Percentiles rank a stretch among this genome's conserved stretches.
phyloP scores from a whole-genome alignment of 2,888 invertebrate species.

The Pecten maximus region DNA sequence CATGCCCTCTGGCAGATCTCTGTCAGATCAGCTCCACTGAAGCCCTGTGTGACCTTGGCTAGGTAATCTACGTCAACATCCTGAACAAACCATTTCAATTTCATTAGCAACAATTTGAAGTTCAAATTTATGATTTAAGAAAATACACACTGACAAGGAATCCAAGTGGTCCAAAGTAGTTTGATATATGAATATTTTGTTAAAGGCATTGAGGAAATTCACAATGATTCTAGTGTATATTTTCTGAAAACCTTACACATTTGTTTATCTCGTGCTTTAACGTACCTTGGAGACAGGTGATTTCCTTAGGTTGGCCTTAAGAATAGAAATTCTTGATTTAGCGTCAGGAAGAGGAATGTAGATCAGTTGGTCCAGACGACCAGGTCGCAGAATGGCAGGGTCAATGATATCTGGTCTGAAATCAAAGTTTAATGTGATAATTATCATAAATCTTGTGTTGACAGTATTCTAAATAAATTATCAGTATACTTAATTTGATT shows the following conservation, averaged over 20 bases:
- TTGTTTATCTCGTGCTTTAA: background rate
- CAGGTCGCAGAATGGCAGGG: slow-evolving; percentile 98
- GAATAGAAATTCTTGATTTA: slow-evolving; percentile 97
- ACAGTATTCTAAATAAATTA: background rate
- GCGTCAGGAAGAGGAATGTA: slow-evolving; percentile 99
- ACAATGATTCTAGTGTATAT: background rate
- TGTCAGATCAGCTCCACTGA: slow-evolving; percentile 99
- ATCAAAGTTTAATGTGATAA: slow-evolving; percentile 40
- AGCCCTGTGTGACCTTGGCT: slow-evolving; percentile 91
- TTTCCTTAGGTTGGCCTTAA: slow-evolving; percentile 97
- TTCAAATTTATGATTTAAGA: too few relatives aligned
- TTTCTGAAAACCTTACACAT: background rate
- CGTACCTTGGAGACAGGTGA: slow-evolving; percentile 93
- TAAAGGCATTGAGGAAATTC: background rate
- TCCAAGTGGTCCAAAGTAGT: too few relatives aligned
- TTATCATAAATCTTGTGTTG: too few relatives aligned
- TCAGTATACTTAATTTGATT: background rate
- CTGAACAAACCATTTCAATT: slow-evolving; percentile 76
- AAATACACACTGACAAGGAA: too few relatives aligned
- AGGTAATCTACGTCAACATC: slow-evolving; percentile 93
- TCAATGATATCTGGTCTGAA: slow-evolving; percentile 95
- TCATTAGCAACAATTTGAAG: background rate
- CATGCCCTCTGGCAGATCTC: slow-evolving; percentile 99
- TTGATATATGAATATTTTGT: background rate
- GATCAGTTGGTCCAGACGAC: slow-evolving; percentile 98